These are phyloP conservation scores for Leucania comma DNA, from an alignment of 2,888 invertebrate genomes.

Conservation along the genomic window DNA sequence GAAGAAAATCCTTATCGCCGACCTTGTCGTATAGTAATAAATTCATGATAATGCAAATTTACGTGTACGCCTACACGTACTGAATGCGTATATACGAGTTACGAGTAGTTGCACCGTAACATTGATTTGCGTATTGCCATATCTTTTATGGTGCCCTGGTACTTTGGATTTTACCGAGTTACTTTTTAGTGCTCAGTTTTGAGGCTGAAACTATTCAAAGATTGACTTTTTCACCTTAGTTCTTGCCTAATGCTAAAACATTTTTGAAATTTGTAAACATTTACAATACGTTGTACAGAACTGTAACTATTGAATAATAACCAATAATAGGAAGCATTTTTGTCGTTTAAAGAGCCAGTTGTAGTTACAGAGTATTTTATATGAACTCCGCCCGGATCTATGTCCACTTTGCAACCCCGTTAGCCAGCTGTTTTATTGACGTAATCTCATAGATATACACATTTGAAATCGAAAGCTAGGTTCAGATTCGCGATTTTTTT, in stretches of 20 bases:
- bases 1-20: slow-evolving; percentile 59
- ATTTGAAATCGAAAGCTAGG: too few relatives aligned
- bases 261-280: slow-evolving; percentile 29
- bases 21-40: slow-evolving; percentile 62
- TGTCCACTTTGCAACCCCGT: too few relatives aligned
- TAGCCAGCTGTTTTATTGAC: too few relatives aligned
- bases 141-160: slow-evolving; percentile 29
- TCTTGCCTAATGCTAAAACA: slow-evolving; percentile 4
- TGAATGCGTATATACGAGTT: slow-evolving; percentile 34
- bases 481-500: too few relatives aligned
- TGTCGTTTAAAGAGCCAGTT: too few relatives aligned
- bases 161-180: slow-evolving; percentile 1
- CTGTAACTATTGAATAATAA: not conserved
- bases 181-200: slow-evolving; percentile 6
- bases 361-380: too few relatives aligned
- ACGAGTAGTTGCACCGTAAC: slow-evolving; percentile 48
- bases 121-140: slow-evolving; percentile 51
- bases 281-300: not conserved
- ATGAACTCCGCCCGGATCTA: too few relatives aligned
- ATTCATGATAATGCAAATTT: slow-evolving; percentile 58
- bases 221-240: slow-evolving; percentile 10
- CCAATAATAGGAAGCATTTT: not conserved
- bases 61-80: slow-evolving; percentile 42
- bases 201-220: not conserved
- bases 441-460: too few relatives aligned